phyloP scores from a whole-genome alignment of 2,797 vertebrate species.

The Neoniphon sammara region DNA sequence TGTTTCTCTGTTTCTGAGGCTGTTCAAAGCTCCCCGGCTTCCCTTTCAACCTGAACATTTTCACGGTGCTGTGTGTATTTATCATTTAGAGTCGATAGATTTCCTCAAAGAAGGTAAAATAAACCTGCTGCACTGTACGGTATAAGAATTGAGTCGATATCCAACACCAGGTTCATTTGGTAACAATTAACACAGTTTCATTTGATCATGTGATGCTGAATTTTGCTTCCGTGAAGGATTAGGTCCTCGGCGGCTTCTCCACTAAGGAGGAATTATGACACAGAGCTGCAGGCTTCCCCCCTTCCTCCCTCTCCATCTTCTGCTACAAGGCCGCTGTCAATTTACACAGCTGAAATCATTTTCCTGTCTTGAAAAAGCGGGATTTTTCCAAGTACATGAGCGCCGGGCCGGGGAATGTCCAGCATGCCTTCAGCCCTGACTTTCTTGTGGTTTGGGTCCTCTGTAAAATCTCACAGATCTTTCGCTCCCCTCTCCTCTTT shows the following conservation, averaged over 20 bases:
- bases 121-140: conserved; percentile 52
- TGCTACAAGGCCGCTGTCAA: conserved; percentile 80
- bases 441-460: conserved; percentile 81
- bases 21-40: conserved; percentile 49
- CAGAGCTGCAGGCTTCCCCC: conserved; percentile 62
- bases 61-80: conserved; percentile 39
- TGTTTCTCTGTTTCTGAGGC: conserved; percentile 35
- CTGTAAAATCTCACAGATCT: conserved; percentile 76
- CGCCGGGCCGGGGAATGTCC: conserved; percentile 64
- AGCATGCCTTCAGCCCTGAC: conserved; percentile 71
- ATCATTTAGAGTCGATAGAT: conserved; percentile 46
- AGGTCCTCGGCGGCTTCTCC: conserved; percentile 54
- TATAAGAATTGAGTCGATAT: conserved; percentile 21
- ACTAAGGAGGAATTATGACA: conserved; percentile 68
- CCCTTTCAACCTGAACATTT: conserved; percentile 32
- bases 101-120: conserved; percentile 68
- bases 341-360: conserved; percentile 82
- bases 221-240: conserved; percentile 46
- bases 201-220: conserved; percentile 60
- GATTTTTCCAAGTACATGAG: conserved; percentile 68
- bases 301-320: conserved; percentile 71
- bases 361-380: conserved; percentile 71
- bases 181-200: conserved; percentile 71
- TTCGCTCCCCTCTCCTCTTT: conserved; percentile 64
- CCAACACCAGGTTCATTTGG: conserved; percentile 69